Evolutionary conservation across 92 coral and sea anemone genomes (phyloP).

Genomic region (Actinernus sp.): DNA sequence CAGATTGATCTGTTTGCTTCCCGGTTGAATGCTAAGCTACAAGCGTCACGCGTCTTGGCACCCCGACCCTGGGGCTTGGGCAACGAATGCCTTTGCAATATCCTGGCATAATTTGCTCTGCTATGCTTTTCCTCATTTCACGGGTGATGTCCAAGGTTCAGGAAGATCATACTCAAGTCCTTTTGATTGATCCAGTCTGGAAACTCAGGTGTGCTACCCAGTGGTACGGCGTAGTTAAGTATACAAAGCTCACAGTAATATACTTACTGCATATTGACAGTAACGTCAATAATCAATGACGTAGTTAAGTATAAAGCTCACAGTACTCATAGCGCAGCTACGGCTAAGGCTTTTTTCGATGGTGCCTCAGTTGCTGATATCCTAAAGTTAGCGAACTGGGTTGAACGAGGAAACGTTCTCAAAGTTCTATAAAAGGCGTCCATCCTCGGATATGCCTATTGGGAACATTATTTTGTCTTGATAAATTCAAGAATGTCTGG

Average conservation of each 20-base stretch:
- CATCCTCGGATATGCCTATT: too few relatives aligned
- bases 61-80: conserved; percentile 55
- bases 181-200: too few relatives aligned
- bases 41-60: too few relatives aligned
- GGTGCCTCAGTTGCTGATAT: not conserved
- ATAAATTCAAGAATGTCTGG: too few relatives aligned
- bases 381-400: conserved; percentile 1
- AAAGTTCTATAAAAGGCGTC: conserved; percentile 6
- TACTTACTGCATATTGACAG: not conserved
- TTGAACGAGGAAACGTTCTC: conserved; percentile 6
- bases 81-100: conserved; percentile 47
- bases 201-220: too few relatives aligned
- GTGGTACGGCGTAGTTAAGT: not conserved
- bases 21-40: too few relatives aligned
- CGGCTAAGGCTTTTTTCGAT: conserved; percentile 1
- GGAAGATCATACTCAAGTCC: too few relatives aligned
- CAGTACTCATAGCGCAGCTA: conserved; percentile 13
- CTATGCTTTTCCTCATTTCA: conserved; percentile 61
- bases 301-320: conserved; percentile 23
- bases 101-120: conserved; percentile 33
- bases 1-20: too few relatives aligned
- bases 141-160: conserved; percentile 47
- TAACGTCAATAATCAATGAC: conserved; percentile 38
- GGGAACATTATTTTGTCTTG: too few relatives aligned
- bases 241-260: not conserved